Base-by-base conservation (phyloP, 1,140 invertebrate species). In the Trypoxylus dichotomus region DNA sequence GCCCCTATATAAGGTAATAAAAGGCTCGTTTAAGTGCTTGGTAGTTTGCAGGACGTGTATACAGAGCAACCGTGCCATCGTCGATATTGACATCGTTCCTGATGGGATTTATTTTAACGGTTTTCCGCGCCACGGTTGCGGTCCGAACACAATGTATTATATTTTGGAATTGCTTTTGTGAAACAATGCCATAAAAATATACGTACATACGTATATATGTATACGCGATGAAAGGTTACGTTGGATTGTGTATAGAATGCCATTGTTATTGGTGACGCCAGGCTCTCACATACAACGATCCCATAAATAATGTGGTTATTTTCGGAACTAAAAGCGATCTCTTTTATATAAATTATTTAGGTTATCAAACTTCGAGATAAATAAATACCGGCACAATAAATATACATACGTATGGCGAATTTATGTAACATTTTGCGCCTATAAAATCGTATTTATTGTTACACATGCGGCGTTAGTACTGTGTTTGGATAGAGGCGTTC, bases 301-400 rank as follows among this genome's bases (percentile, higher is more conserved):
- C 15, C 47, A 54, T 54, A 54, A 54, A 54, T 54, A 54, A 54
- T 6, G 15, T 15, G 15, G 47, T 54, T 54, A 54, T 54, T 54
- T 54, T 54, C 19, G 47, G 47, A 54, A 15, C 13, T 15, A 6
- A 19, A 54, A 19, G 47, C 47, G 19, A 54, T 54, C 15, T 13
- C 47, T 54, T 54, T 54, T 54, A 54, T 19, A 54, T 54, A 54
- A 54, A 54, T 54, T 54, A 54, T 54, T 54, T 54, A 54, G 47
- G 47, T 54, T 54, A 54, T 54, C 47, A 54, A 54, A 54, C 47
- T 54, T 19, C 15, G 19, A 54, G 47, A 54, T 54, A 54, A 54
- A 54, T 54, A 54, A 54, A 54, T 54, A 54, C 47, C 19, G 19
- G 47, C 15, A 54, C 47, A 54, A 54, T 37, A 37, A 37, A 37